phyloP scores from a whole-genome alignment of 2,113 vertebrate species.

The Corythornis madagascariensis region DNA sequence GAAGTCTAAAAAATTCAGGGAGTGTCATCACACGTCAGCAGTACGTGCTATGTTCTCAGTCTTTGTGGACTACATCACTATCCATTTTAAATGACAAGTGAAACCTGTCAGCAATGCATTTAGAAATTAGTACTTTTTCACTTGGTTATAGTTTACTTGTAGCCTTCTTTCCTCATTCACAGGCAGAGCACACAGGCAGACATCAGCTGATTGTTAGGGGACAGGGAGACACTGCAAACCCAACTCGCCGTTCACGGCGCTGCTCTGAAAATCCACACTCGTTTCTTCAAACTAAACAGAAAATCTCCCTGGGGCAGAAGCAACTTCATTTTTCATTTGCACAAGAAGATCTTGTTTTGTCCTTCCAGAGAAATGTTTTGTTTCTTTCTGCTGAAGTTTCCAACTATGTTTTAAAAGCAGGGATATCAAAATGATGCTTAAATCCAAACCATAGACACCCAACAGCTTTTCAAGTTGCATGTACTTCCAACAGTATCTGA shows the following conservation, averaged over 20 bases:
- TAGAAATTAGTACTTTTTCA: not conserved
- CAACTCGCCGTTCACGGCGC: not conserved
- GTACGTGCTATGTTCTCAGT: rapidly evolving
- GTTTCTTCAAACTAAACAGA: not conserved
- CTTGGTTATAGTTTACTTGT: not conserved
- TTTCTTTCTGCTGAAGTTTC: not conserved
- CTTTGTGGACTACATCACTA: not conserved
- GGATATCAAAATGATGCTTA: not conserved
- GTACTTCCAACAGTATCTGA: not conserved
- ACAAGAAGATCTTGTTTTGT: not conserved
- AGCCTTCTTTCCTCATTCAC: not conserved
- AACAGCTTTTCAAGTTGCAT: not conserved
- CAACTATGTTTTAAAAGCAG: not conserved
- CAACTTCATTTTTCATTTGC: not conserved
- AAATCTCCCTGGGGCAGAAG: not conserved
- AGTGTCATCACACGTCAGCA: not conserved
- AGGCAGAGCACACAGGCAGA: not conserved
- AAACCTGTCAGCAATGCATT: not conserved
- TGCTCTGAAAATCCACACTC: not conserved
- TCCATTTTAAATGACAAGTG: not conserved
- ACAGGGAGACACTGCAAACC: not conserved
- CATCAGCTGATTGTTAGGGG: not conserved
- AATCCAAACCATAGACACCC: not conserved
- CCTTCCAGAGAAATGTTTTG: not conserved
- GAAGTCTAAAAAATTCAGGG: not conserved